Evolutionary conservation across 2,888 invertebrate genomes (phyloP).

Genomic region (Tetanocera ferruginea): DNA sequence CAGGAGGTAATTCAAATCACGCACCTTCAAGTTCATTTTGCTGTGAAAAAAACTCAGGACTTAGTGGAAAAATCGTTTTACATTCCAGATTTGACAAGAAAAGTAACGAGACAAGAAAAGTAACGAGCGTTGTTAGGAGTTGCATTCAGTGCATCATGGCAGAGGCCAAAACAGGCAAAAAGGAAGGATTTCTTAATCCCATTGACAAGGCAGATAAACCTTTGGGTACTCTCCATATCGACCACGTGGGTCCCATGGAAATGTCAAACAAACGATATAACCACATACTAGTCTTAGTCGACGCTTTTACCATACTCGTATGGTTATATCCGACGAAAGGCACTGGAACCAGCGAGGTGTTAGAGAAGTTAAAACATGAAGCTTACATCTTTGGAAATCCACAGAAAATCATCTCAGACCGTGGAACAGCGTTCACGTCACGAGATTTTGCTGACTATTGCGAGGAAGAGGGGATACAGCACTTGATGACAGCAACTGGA

Average conservation of each 20-base stretch:
- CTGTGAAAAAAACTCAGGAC: conserved; percentile 53
- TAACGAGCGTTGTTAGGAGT: conserved; percentile 33
- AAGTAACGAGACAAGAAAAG: too few relatives aligned
- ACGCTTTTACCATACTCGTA: conserved; percentile 58
- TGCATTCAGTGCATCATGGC: conserved; percentile 48
- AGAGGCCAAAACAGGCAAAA: conserved; percentile 59
- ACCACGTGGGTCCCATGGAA: conserved; percentile 62
- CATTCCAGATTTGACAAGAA: conserved; percentile 47
- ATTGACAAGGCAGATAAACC: conserved; percentile 58
- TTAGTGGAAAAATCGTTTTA: conserved; percentile 48
- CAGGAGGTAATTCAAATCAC: conserved; percentile 59
- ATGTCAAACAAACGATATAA: conserved; percentile 37
- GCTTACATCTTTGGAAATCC: conserved; percentile 50
- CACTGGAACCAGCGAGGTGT: conserved; percentile 53
- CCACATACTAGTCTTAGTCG: conserved; percentile 43
- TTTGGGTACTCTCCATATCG: conserved; percentile 57
- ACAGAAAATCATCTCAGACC: conserved; percentile 39
- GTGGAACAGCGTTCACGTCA: conserved; percentile 44
- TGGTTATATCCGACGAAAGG: conserved; percentile 61
- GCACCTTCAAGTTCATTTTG: conserved; percentile 64
- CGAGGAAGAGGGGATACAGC: conserved; percentile 40
- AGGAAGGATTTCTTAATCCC: conserved; percentile 43
- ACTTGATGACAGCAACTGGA: too few relatives aligned
- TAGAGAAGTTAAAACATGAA: conserved; percentile 56
- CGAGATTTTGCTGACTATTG: conserved; percentile 53